A percentile compares a stretch with the other conserved stretches of the same genome.
phyloP scores from a whole-genome alignment of 2,888 invertebrate species.

The Apamea anceps region DNA sequence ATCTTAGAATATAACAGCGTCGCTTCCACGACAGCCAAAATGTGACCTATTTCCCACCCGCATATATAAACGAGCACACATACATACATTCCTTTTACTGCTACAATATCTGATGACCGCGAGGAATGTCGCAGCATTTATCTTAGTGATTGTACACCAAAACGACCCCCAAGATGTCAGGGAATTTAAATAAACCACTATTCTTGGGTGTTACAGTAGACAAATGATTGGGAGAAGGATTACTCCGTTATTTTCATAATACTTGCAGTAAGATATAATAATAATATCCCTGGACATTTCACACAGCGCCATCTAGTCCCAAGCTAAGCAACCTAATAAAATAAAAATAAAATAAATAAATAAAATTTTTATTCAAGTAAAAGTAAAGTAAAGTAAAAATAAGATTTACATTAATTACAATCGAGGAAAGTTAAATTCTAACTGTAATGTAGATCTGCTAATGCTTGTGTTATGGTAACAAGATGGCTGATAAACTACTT shows the following conservation, averaged over 20 bases:
- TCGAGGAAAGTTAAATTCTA: no score
- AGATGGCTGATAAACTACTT: no score
- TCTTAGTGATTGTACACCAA: constrained; percentile 59
- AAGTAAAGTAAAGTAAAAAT: no score
- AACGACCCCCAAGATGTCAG: constrained; percentile 61
- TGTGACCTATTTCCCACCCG: constrained; percentile 15
- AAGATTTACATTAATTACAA: no score
- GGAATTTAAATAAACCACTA: constrained; percentile 67
- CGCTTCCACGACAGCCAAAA: background rate
- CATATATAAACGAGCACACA: constrained; percentile 5
- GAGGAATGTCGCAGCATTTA: constrained; percentile 53
- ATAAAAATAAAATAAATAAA: no score
- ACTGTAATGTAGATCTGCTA: no score
- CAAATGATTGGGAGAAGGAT: constrained; percentile 26
- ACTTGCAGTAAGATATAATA: background rate
- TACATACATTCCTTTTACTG: constrained; percentile 36
- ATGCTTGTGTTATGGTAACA: no score
- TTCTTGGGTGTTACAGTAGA: constrained; percentile 35
- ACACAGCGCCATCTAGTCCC: no score
- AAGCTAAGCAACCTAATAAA: no score
- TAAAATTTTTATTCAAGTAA: no score
- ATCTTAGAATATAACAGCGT: constrained; percentile 1
- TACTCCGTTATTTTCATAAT: background rate
- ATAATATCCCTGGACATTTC: no score
- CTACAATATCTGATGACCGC: constrained; percentile 54